Percentiles rank a stretch among this genome's conserved stretches.
Evolutionary conservation across 2,888 invertebrate genomes (phyloP).

Genomic region (Augochlorella aurata): DNA sequence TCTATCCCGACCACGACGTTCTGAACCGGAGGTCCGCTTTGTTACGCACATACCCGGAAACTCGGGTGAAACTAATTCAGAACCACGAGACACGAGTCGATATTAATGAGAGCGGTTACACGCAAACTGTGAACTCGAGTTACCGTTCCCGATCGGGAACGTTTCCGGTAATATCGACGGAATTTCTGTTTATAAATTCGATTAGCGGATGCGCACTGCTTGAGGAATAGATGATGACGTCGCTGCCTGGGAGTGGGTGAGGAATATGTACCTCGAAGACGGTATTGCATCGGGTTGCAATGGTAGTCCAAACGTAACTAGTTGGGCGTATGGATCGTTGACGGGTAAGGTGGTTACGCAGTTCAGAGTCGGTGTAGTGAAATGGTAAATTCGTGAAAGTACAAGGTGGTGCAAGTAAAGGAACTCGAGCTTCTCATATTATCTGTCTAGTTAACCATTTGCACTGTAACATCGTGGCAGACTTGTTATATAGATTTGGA

Average conservation of each 20-base stretch:
- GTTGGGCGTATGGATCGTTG: background rate
- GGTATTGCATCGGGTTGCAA: background rate
- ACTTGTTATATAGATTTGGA: too few relatives aligned
- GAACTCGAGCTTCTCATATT: too few relatives aligned
- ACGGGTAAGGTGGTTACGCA: background rate
- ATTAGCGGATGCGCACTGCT: constrained; percentile 8
- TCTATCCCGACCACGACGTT: constrained; percentile 16
- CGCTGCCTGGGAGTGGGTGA: background rate
- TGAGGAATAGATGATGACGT: constrained; percentile 7
- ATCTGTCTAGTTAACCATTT: too few relatives aligned
- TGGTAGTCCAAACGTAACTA: background rate
- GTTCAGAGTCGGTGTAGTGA: background rate
- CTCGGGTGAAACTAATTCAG: constrained; percentile 76
- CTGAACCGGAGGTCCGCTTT: constrained; percentile 60
- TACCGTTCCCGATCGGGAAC: constrained; percentile 11
- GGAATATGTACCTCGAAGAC: constrained; percentile 1
- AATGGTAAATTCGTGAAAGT: background rate
- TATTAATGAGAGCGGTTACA: constrained; percentile 59
- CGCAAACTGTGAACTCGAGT: constrained; percentile 10
- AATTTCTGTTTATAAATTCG: constrained; percentile 17
- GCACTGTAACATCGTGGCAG: too few relatives aligned
- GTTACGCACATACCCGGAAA: constrained; percentile 62
- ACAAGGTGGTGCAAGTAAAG: too few relatives aligned
- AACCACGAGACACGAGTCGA: constrained; percentile 74
- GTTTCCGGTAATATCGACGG: constrained; percentile 23